Evolutionary conservation across 2,113 vertebrate species (phyloP).

Genomic region (Gallinago media): DNA sequence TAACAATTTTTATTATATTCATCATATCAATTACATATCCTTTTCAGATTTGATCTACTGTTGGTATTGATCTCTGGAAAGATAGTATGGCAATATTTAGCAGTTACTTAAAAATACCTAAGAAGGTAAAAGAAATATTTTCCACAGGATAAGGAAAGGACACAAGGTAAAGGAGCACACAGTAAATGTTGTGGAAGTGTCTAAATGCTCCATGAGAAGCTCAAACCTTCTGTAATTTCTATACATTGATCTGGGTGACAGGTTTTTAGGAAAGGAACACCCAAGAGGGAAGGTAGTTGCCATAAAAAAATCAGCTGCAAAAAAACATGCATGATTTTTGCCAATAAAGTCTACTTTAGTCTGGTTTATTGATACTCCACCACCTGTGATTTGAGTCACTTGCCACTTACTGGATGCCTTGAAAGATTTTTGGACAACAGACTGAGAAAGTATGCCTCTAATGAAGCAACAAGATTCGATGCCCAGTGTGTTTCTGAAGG

Average conservation of each 20-base stretch:
- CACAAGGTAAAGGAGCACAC: background rate
- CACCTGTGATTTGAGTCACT: background rate
- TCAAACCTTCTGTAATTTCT: background rate
- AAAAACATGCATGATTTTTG: background rate
- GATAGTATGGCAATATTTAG: background rate
- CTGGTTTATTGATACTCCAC: background rate
- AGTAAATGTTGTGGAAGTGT: background rate
- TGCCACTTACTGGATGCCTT: background rate
- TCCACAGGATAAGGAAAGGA: background rate
- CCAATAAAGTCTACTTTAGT: background rate
- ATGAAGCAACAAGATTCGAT: background rate
- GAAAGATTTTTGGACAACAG: slow-evolving; percentile 18
- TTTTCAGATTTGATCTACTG: background rate
- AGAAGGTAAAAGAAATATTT: background rate
- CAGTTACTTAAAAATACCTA: background rate
- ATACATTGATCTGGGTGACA: fast-evolving
- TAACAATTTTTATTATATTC: background rate
- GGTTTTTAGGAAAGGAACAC: background rate
- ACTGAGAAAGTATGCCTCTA: background rate
- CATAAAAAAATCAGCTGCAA: background rate
- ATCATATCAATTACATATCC: background rate
- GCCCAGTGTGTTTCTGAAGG: background rate
- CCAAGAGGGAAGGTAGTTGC: background rate
- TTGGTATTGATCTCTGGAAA: background rate
- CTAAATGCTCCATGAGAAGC: background rate